Evolutionary conservation across 2,113 vertebrate species (phyloP).

Genomic region (Psilopsiagon aurifrons): DNA sequence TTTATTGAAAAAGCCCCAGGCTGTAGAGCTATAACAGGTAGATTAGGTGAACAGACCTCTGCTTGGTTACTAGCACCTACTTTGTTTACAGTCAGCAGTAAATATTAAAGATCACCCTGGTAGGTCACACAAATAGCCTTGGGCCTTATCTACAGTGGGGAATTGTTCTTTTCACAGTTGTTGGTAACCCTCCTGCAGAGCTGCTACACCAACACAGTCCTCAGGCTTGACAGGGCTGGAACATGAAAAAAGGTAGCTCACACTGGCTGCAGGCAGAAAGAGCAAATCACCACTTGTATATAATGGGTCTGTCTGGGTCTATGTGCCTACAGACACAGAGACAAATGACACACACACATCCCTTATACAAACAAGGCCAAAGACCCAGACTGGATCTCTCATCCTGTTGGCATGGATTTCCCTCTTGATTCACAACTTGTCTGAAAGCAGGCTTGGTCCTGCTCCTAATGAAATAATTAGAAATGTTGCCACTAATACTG

Average conservation of each 20-base stretch:
- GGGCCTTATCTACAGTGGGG: not conserved
- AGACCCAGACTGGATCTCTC: not conserved
- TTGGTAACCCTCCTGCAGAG: not conserved
- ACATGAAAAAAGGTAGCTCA: not conserved
- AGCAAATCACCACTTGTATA: not conserved
- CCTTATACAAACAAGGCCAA: not conserved
- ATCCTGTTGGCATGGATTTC: not conserved
- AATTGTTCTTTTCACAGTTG: not conserved
- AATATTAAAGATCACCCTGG: not conserved
- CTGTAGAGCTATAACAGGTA: conserved; percentile 2
- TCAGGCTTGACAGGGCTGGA: not conserved
- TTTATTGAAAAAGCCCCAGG: conserved; percentile 7
- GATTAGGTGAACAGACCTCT: conserved; percentile 12
- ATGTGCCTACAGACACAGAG: not conserved
- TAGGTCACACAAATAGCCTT: not conserved
- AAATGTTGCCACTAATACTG: conserved; percentile 1
- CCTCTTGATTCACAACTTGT: not conserved
- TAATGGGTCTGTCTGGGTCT: not conserved
- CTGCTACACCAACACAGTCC: not conserved
- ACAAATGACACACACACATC: not conserved
- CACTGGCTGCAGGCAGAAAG: not conserved
- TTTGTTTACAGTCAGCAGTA: not conserved
- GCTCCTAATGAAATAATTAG: conserved; percentile 33
- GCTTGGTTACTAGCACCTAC: not conserved
- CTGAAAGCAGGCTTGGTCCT: conserved; percentile 38